phyloP scores from a whole-genome alignment of 2,113 vertebrate genomes.

The Amia ocellicauda region DNA sequence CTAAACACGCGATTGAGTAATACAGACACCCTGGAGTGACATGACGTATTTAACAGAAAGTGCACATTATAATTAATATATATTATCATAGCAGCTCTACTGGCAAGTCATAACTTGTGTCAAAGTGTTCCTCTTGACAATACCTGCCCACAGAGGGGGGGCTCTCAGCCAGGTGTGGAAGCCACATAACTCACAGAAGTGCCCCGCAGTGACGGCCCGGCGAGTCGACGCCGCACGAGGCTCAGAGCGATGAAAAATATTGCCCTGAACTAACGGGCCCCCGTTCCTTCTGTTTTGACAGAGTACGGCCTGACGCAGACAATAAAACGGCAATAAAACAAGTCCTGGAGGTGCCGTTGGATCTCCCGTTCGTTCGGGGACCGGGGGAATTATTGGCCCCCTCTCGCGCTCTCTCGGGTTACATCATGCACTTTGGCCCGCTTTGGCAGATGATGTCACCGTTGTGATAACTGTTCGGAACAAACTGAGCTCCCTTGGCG shows the following conservation, averaged over 20 bases:
- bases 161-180: too few relatives aligned
- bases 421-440: constrained; percentile 28
- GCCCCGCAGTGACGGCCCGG: not conserved
- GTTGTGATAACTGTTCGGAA: constrained; percentile 36
- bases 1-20: too few relatives aligned
- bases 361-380: constrained; percentile 19
- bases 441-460: constrained; percentile 27
- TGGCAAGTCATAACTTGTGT: too few relatives aligned
- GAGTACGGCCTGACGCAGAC: not conserved
- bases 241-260: not conserved
- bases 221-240: not conserved
- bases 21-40: too few relatives aligned
- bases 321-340: constrained; percentile 21
- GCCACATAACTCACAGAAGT: not conserved
- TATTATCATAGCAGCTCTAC: too few relatives aligned
- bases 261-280: not conserved
- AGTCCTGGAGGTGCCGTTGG: constrained; percentile 18
- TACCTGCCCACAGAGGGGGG: too few relatives aligned
- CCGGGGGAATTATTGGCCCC: not conserved
- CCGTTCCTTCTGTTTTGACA: not conserved
- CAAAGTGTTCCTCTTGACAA: too few relatives aligned
- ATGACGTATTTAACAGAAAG: too few relatives aligned
- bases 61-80: too few relatives aligned
- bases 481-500: constrained; percentile 23
- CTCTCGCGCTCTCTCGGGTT: constrained; percentile 16